A percentile compares a stretch with the other conserved stretches of the same genome.
These are phyloP conservation scores for Dorcus hopei DNA, from an alignment of 2,888 invertebrate species.

Conservation along the genomic window DNA sequence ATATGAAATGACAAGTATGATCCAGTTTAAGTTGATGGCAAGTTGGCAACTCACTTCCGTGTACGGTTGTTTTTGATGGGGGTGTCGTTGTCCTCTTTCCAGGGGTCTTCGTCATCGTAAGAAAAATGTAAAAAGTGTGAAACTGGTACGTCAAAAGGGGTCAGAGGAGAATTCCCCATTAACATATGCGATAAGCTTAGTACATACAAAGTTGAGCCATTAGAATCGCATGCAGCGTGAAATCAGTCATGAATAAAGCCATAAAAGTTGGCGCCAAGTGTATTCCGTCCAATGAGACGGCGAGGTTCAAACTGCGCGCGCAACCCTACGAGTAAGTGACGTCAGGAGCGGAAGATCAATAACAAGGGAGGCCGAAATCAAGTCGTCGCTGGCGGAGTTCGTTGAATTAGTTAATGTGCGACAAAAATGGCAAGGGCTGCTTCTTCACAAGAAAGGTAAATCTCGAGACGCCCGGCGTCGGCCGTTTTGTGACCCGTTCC, in stretches of 20 bases:
- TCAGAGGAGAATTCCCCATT: not conserved
- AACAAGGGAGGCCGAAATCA: constrained; percentile 39
- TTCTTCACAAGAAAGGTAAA: constrained; percentile 63
- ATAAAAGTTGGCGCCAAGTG: constrained; percentile 43
- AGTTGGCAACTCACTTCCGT: too few species aligned
- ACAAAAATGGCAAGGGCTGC: constrained; percentile 69
- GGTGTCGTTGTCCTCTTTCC: too few species aligned
- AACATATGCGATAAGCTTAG: not conserved
- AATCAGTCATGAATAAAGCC: constrained; percentile 35
- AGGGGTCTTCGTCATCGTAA: too few species aligned
- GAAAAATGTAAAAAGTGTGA: not conserved
- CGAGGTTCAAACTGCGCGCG: constrained; percentile 29
- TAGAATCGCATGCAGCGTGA: constrained; percentile 22
- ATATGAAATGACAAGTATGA: too few species aligned
- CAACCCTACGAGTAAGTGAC: constrained; percentile 31
- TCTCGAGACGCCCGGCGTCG: constrained; percentile 23
- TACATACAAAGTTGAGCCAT: not conserved
- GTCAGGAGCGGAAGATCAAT: constrained; percentile 40
- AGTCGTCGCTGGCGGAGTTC: constrained; percentile 40
- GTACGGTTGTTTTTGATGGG: too few species aligned
- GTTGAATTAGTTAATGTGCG: constrained; percentile 59
- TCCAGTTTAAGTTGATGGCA: too few species aligned
- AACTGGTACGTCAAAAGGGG: not conserved
- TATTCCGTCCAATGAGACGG: constrained; percentile 32
- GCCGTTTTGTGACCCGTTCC: constrained; percentile 1